Percentiles rank a stretch among this genome's conserved stretches.
phyloP scores from a whole-genome alignment of 2,113 vertebrate species.

The Nothocercus julius region DNA sequence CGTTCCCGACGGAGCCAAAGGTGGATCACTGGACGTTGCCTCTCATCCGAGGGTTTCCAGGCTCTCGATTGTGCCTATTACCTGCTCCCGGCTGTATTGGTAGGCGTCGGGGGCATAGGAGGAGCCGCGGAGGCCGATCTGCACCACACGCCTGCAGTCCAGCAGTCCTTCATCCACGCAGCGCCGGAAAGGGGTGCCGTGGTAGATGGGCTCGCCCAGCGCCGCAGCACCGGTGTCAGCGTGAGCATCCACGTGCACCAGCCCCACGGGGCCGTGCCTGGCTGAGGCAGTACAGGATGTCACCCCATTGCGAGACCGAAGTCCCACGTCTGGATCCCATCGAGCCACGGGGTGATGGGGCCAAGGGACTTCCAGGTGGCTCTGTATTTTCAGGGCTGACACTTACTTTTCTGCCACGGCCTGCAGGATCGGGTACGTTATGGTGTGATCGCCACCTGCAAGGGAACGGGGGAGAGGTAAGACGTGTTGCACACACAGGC shows the following conservation, averaged over 20 bases:
- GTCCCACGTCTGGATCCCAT: too few species aligned
- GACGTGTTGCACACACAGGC: neutral
- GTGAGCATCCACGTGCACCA: slow-evolving; percentile 94
- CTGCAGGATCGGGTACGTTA: slow-evolving; percentile 94
- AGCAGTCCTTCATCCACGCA: slow-evolving; percentile 91
- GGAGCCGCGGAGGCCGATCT: slow-evolving; percentile 91
- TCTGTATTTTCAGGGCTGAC: too few species aligned
- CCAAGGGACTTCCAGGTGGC: too few species aligned
- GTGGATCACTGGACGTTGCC: too few species aligned
- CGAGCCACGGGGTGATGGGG: too few species aligned
- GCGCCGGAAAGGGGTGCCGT: slow-evolving; percentile 89
- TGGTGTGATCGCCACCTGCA: slow-evolving; percentile 93
- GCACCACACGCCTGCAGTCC: slow-evolving; percentile 87
- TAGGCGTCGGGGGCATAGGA: slow-evolving; percentile 80
- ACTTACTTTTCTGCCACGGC: slow-evolving; percentile 89
- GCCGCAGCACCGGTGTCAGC: slow-evolving; percentile 81
- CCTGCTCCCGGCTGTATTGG: slow-evolving; percentile 86
- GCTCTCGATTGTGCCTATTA: slow-evolving; percentile 10
- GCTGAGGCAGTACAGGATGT: rapidly evolving
- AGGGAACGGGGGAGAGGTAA: neutral
- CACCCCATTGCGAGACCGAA: too few species aligned
- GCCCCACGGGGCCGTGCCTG: slow-evolving; percentile 89
- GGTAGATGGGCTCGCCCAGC: slow-evolving; percentile 89
- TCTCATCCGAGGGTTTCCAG: too few species aligned
- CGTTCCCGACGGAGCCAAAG: neutral